Evolutionary conservation across 2,888 invertebrate species (phyloP), one percentile per base, ranked within the genome.

Genomic region (Phyllotreta cruciferae): DNA sequence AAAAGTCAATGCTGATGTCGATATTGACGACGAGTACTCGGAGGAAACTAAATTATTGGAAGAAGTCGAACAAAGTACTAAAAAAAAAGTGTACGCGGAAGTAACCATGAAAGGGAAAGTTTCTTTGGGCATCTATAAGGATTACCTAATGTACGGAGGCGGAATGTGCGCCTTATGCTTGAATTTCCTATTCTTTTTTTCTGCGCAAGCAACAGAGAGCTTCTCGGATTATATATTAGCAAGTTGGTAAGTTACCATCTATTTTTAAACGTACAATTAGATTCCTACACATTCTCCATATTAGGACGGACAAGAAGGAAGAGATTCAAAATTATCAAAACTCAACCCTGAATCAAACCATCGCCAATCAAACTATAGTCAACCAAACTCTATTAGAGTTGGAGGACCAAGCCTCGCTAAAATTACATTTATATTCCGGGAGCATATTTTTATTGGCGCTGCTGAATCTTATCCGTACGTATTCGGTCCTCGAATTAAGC

Each of bases 111-210:
- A 68, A 50, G 79, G 79, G 9, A 64, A 70, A 35, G 78, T 79
- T 6, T 68, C 72, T 10, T 71, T 68, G 36, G 64, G 54, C 10
- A 73, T 77, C 35, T 79, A 79, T 60, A 69, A 68, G 8, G 68
- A 73, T 56, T 80, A 79, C 64, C 73, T 75, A 45, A 67, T 68
- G 52, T 75, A 71, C 56, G 74, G 74, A 54, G 78, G 78, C 34
- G 78, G 79, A 41, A 62, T 71, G 11, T 67, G 70, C 11, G 63
- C 75, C 7, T 42, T 77, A 14, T 24, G 72, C 10, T 57, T 75
- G 14, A 67, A 75, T 41, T 41, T 77, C 1, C 4, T 70, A 24
- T n/a, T 74, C 4, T 78, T 75, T 52, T 54, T 72, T 5, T 11
- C 63, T 6, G 71, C 73, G 1, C 78, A 80, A 60, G 56, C 67